These are phyloP conservation scores for Parotia lawesii DNA, from an alignment of 2,113 vertebrate genomes.

Conservation along the genomic window DNA sequence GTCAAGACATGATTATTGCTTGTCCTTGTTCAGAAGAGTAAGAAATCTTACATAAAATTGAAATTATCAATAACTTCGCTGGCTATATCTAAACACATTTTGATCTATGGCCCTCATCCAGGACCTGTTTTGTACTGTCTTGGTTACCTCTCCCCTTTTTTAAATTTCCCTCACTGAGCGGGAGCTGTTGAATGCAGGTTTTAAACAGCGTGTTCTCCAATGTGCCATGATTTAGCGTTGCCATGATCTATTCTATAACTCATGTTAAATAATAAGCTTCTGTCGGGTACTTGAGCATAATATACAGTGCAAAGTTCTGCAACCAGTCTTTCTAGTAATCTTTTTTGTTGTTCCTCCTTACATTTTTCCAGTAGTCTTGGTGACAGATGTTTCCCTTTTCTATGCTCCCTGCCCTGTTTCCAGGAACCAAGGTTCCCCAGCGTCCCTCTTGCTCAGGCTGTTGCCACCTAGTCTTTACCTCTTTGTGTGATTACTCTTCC, in stretches of 20 bases:
- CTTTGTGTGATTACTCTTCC: not conserved
- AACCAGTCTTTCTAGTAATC: not conserved
- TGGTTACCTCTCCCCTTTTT: not conserved
- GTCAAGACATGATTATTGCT: not conserved
- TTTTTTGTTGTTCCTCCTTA: not conserved
- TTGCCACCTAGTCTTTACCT: not conserved
- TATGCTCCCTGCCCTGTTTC: not conserved
- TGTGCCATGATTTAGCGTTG: not conserved
- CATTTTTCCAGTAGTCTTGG: not conserved
- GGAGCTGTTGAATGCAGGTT: not conserved
- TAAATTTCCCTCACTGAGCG: rapidly evolving
- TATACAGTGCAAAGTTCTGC: not conserved
- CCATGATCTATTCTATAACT: not conserved
- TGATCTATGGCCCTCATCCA: not conserved
- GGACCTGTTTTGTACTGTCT: not conserved
- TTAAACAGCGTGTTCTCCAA: not conserved
- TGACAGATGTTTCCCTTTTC: not conserved
- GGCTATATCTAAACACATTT: not conserved
- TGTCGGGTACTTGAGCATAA: not conserved
- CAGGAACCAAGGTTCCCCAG: not conserved
- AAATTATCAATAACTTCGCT: not conserved
- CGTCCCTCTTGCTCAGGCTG: not conserved
- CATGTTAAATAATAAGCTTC: not conserved
- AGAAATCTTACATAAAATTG: not conserved
- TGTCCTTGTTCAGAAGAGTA: not conserved